A percentile compares a stretch with the other conserved stretches of the same genome.
Conservation (phyloP, 2,888 invertebrate genomes). For the Drosophila cognata region DNA sequence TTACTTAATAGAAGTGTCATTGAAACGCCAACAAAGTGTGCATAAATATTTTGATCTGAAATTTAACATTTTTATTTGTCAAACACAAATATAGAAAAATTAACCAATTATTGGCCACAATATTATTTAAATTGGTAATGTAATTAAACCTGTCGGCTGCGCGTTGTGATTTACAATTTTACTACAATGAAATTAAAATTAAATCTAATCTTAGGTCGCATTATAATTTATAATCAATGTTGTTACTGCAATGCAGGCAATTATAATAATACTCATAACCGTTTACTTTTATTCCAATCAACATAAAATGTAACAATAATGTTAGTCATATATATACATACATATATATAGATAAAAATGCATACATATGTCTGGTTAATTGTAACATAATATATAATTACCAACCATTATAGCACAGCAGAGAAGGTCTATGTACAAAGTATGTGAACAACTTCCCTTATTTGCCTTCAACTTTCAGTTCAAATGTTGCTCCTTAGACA, state of each 20-base stretch:
- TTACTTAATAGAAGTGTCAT: slow-evolving; percentile 34
- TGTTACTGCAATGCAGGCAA: slow-evolving; percentile 44
- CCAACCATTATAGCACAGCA: neutral
- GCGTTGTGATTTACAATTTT: slow-evolving; percentile 49
- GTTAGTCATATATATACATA: slow-evolving; percentile 18
- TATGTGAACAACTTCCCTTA: neutral
- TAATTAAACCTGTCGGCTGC: slow-evolving; percentile 46
- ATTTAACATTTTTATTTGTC: slow-evolving; percentile 18
- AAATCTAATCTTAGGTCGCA: slow-evolving; percentile 38
- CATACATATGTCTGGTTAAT: slow-evolving; percentile 13
- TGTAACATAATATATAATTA: slow-evolving; percentile 13
- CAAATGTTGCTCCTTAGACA: neutral
- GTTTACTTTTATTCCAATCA: slow-evolving; percentile 31
- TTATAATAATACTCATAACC: slow-evolving; percentile 27
- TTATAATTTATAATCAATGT: slow-evolving; percentile 38
- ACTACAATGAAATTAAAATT: slow-evolving; percentile 52
- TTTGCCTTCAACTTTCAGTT: slow-evolving; percentile 1
- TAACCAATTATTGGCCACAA: slow-evolving; percentile 12
- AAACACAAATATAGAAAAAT: slow-evolving; percentile 21
- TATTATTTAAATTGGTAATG: slow-evolving; percentile 41
- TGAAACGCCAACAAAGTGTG: slow-evolving; percentile 33
- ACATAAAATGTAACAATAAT: slow-evolving; percentile 46
- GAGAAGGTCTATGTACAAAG: neutral
- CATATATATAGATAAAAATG: neutral
- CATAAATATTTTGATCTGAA: slow-evolving; percentile 13